Conservation (phyloP, 2,113 vertebrate genomes). For the Neogale vison region DNA sequence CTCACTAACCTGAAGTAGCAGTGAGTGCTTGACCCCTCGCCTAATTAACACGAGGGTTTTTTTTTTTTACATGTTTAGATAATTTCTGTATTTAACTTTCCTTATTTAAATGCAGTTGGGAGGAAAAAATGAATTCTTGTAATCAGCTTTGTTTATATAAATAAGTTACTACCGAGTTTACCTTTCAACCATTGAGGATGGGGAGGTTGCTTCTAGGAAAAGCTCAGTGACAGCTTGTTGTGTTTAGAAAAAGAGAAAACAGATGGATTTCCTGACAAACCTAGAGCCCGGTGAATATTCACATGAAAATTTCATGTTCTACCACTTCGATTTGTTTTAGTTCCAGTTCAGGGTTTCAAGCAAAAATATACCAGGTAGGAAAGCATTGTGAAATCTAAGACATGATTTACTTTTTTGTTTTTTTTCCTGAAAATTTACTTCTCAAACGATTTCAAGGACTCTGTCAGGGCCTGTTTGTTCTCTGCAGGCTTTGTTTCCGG, state of each 20-base stretch:
- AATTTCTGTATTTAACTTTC: background rate
- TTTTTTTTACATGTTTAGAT: background rate
- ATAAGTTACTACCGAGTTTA: background rate
- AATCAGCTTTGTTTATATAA: background rate
- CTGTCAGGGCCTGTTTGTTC: background rate
- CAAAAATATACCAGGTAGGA: background rate
- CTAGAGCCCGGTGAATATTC: constrained; percentile 27
- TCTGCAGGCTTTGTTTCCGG: background rate
- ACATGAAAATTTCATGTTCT: background rate
- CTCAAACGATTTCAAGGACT: background rate
- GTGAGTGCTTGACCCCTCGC: background rate
- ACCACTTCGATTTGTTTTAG: background rate
- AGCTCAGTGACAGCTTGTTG: background rate
- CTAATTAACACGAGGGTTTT: background rate
- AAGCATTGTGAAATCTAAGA: background rate
- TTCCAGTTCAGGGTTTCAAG: background rate
- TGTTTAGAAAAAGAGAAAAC: constrained; percentile 5
- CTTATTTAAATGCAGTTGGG: background rate
- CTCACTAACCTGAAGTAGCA: background rate
- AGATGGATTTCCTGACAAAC: background rate
- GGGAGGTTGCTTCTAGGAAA: background rate
- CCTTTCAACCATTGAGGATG: background rate
- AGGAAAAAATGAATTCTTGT: background rate
- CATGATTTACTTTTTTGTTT: background rate
- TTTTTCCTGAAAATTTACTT: background rate